Evolutionary conservation across 2,888 invertebrate species (phyloP).

Genomic region (Phorcus lineatus): DNA sequence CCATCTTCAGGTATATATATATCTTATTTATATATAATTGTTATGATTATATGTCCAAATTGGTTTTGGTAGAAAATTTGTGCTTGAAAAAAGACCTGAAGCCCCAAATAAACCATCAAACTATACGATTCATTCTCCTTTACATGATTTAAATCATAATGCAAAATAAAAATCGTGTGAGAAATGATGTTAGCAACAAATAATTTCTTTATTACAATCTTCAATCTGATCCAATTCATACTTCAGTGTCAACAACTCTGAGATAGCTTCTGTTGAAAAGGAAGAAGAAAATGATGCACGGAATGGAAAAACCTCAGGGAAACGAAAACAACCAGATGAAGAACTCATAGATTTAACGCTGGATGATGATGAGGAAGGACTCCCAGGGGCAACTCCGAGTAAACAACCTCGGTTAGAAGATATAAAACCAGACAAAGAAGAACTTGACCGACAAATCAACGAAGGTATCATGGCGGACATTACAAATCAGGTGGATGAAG

Average conservation of each 20-base stretch:
- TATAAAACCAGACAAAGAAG: slow-evolving; percentile 30
- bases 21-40: no score
- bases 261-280: slow-evolving; percentile 44
- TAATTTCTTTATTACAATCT: no score
- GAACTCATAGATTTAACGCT: slow-evolving; percentile 47
- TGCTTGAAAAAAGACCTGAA: no score
- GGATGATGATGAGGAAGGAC: slow-evolving; percentile 32
- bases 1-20: no score
- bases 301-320: not conserved
- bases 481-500: not conserved
- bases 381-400: not conserved
- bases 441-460: slow-evolving; percentile 15
- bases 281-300: not conserved
- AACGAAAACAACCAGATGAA: not conserved
- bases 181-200: not conserved
- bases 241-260: not conserved
- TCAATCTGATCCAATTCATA: no score
- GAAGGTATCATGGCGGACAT: not conserved
- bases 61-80: no score
- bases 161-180: no score
- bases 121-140: no score
- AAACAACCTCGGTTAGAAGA: slow-evolving; percentile 3
- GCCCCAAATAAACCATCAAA: no score
- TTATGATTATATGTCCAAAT: no score
- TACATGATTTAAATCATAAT: no score